Evolutionary conservation across 2,888 invertebrate species (phyloP).

Genomic region (Eilema sororculum): DNA sequence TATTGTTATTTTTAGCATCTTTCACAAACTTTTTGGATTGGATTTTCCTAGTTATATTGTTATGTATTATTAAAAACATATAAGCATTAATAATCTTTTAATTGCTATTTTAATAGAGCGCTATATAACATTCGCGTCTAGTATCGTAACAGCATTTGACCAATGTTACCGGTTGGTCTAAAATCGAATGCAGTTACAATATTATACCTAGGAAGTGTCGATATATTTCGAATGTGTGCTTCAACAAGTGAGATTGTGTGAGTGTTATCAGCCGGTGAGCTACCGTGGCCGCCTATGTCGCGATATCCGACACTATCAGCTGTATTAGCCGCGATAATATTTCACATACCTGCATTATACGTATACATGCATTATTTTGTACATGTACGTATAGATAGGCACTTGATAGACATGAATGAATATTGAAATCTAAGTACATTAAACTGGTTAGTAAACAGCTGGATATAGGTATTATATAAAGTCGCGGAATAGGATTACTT

Average conservation of each 20-base stretch:
- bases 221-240: slow-evolving; percentile 18
- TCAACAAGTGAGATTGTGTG: slow-evolving; percentile 28
- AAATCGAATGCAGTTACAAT: not conserved
- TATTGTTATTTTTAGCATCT: no score
- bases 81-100: not conserved
- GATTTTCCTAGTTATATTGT: no score
- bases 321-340: slow-evolving; percentile 71
- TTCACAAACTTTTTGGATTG: no score
- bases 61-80: no score
- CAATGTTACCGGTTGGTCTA: not conserved
- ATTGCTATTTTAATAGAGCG: not conserved
- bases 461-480: slow-evolving; percentile 4
- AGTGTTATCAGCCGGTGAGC: slow-evolving; percentile 56
- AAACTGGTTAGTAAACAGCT: slow-evolving; percentile 30
- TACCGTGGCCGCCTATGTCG: slow-evolving; percentile 73
- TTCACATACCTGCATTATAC: slow-evolving; percentile 68
- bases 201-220: not conserved
- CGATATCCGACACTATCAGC: slow-evolving; percentile 71
- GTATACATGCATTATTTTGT: slow-evolving; percentile 48
- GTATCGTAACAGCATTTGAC: not conserved
- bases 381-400: slow-evolving; percentile 31
- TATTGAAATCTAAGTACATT: slow-evolving; percentile 31
- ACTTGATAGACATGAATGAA: slow-evolving; percentile 66
- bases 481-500: slow-evolving; percentile 3
- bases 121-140: not conserved